Conservation (phyloP, 92 coral and sea anemone species). For the Porites rus region DNA sequence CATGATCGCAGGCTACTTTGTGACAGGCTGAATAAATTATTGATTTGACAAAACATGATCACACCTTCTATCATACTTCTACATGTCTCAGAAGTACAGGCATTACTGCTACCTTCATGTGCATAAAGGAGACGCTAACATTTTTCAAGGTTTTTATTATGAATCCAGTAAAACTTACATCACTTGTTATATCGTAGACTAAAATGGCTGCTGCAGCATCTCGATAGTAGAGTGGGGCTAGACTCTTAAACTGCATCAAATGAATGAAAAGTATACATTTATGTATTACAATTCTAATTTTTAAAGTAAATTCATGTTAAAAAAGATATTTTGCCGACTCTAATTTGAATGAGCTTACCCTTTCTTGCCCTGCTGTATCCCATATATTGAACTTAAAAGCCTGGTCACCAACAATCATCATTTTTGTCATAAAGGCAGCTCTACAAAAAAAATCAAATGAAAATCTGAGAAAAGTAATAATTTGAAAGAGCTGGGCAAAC, state of each 20-base stretch:
- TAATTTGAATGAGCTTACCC: constrained; percentile 59
- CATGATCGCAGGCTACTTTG: too few relatives aligned
- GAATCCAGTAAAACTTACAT: constrained; percentile 60
- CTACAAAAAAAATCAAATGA: constrained; percentile 34
- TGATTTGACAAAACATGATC: too few relatives aligned
- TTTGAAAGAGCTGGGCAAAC: too few relatives aligned
- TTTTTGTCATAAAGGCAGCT: constrained; percentile 99
- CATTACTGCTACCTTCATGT: too few relatives aligned
- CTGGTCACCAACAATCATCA: constrained; percentile 92
- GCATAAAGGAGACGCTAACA: too few relatives aligned
- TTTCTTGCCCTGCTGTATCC: constrained; percentile 99
- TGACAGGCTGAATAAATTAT: too few relatives aligned
- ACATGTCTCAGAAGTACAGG: too few relatives aligned
- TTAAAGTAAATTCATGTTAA: not conserved
- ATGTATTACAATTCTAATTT: not conserved
- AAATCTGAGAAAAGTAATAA: not conserved
- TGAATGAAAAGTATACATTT: not conserved
- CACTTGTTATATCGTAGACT: constrained; percentile 97
- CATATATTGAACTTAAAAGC: constrained; percentile 96
- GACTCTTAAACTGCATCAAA: constrained; percentile 82
- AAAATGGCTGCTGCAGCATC: constrained; percentile 99
- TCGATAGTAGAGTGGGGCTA: constrained; percentile 97
- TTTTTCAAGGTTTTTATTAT: too few relatives aligned
- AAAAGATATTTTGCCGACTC: not conserved
- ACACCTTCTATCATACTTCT: too few relatives aligned